Evolutionary conservation across 2,113 vertebrate species (phyloP).

Genomic region (Ochotona curzoniae): DNA sequence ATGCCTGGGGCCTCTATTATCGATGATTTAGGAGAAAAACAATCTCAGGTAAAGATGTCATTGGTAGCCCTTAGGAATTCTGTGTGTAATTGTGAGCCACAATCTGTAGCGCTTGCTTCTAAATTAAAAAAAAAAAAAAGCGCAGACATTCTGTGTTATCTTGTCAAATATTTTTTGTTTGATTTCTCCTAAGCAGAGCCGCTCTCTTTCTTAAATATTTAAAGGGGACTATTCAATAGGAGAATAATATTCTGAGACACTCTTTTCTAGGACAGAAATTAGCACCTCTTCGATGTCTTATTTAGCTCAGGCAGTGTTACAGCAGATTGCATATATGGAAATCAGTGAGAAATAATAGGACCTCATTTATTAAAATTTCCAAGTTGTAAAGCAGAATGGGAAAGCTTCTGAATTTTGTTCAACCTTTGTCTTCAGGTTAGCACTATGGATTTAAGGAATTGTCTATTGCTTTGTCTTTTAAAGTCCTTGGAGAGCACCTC

Average conservation of each 20-base stretch:
- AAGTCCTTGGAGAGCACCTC: slow-evolving; percentile 70
- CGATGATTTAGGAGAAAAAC: slow-evolving; percentile 79
- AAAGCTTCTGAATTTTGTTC: slow-evolving; percentile 55
- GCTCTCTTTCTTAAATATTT: slow-evolving; percentile 60
- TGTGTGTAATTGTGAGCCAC: slow-evolving; percentile 37
- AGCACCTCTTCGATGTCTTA: slow-evolving; percentile 22
- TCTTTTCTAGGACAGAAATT: slow-evolving; percentile 58
- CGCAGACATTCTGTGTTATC: slow-evolving; percentile 19
- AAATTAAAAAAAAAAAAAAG: slow-evolving; percentile 46
- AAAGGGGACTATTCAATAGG: background rate
- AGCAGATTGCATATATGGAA: slow-evolving; percentile 35
- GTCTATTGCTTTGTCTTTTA: slow-evolving; percentile 68
- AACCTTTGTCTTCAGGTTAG: slow-evolving; percentile 69
- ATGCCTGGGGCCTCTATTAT: slow-evolving; percentile 81
- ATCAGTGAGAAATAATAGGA: slow-evolving; percentile 40
- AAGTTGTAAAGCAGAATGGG: background rate
- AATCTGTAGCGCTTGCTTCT: slow-evolving; percentile 19
- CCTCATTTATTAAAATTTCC: slow-evolving; percentile 53
- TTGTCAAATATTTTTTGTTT: slow-evolving; percentile 47
- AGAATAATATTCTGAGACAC: slow-evolving; percentile 23
- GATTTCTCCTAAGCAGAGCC: slow-evolving; percentile 10
- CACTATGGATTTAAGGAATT: slow-evolving; percentile 62
- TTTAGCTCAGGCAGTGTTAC: slow-evolving; percentile 13
- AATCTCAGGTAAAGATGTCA: slow-evolving; percentile 79
- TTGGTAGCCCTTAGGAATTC: slow-evolving; percentile 68